A percentile compares a stretch with the other conserved stretches of the same genome.
Conservation (phyloP, 1,140 invertebrate genomes). For the Octopus bimaculoides region DNA sequence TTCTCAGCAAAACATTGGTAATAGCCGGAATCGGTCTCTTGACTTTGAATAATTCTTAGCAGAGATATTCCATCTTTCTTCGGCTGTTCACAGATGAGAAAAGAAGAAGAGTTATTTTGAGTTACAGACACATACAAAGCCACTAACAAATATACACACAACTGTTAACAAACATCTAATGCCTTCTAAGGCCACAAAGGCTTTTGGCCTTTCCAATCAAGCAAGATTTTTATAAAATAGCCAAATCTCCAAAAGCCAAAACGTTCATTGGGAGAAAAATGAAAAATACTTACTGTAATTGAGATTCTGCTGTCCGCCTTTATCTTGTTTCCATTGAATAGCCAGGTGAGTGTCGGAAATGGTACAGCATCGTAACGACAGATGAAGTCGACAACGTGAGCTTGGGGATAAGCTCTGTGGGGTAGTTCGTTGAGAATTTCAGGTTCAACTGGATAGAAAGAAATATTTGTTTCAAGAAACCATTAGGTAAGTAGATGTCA, state of each 20-base stretch:
- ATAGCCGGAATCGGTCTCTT: slow-evolving; percentile 30
- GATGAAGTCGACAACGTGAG: slow-evolving; percentile 23
- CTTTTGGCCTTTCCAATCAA: too few relatives aligned
- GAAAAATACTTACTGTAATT: neutral
- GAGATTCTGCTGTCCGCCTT: neutral
- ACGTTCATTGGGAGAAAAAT: too few relatives aligned
- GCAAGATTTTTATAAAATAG: too few relatives aligned
- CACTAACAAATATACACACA: too few relatives aligned
- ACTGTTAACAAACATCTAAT: too few relatives aligned
- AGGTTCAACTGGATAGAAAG: slow-evolving; percentile 27
- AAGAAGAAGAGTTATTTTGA: neutral
- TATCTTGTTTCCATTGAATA: slow-evolving; percentile 25
- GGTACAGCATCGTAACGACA: slow-evolving; percentile 30
- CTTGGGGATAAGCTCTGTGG: slow-evolving; percentile 21
- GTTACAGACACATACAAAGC: too few relatives aligned
- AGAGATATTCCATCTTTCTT: neutral
- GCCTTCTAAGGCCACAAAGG: too few relatives aligned
- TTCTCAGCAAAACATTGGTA: slow-evolving; percentile 43
- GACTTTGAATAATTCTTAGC: slow-evolving; percentile 20
- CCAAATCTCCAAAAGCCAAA: too few relatives aligned
- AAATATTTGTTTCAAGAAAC: slow-evolving; percentile 3
- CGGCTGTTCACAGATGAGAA: neutral
- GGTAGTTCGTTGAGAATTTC: slow-evolving; percentile 19
- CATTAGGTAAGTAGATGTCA: too few relatives aligned
- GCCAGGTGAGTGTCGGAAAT: slow-evolving; percentile 31